Conservation (phyloP, 1,140 invertebrate genomes). For the Tetranychus urticae region DNA sequence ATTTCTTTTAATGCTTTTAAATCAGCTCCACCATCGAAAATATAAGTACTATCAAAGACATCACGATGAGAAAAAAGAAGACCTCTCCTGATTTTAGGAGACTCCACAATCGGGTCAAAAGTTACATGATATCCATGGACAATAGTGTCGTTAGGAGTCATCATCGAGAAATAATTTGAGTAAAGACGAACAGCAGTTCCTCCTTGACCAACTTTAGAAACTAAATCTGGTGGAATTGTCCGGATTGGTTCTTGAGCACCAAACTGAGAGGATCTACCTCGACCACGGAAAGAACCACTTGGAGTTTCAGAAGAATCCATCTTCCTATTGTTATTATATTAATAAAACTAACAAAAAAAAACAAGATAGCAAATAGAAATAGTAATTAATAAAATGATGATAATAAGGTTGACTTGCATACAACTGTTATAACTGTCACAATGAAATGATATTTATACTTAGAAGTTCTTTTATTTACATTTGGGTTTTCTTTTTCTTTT, state of each 20-base stretch:
- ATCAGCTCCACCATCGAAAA: conserved; percentile 10
- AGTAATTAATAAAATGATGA: too few relatives aligned
- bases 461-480: too few relatives aligned
- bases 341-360: too few relatives aligned
- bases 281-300: too few relatives aligned
- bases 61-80: conserved; percentile 31
- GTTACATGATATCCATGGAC: neutral
- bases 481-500: too few relatives aligned
- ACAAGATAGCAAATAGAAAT: too few relatives aligned
- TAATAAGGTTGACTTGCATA: too few relatives aligned
- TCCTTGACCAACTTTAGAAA: neutral
- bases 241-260: neutral
- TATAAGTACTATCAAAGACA: conserved; percentile 21
- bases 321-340: too few relatives aligned
- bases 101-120: neutral
- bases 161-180: neutral
- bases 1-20: conserved; percentile 6
- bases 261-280: too few relatives aligned
- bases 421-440: too few relatives aligned
- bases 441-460: too few relatives aligned
- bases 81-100: neutral
- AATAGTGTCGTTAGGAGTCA: neutral
- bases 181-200: neutral
- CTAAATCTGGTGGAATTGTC: neutral
- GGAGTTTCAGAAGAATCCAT: too few relatives aligned